Evolutionary conservation across 2,797 vertebrate genomes (phyloP), one percentile per base, ranked within the genome.

Genomic region (Choloepus didactylus): DNA sequence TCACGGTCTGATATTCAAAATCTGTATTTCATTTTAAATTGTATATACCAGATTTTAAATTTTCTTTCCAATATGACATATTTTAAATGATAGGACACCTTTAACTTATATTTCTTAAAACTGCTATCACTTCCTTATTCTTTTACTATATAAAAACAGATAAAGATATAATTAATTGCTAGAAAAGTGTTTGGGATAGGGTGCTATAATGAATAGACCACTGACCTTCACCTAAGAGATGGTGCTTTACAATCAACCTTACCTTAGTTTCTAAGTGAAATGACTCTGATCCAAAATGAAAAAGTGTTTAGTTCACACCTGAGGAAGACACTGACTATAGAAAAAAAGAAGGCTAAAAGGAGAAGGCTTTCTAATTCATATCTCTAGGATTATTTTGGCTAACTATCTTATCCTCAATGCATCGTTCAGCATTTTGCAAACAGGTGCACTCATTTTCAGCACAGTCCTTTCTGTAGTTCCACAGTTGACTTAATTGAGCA

Each of bases 21-120:
- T 98, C 98, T 98, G 98, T 98, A 98, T 98, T 98, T 98, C 98
- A 99, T 98, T 98, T 98, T 98, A 98, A 97, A 98, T 98, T 98
- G 98, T 98, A 98, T 98, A 98, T 98, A 98, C 97, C 93, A 98
- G 98, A 98, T 98, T 98, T 98, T 98, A 98, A 98, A 98, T 98
- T 98, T 98, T 98, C 98, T 98, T 98, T 98, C 97, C 97, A 98
- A 98, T 98, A 98, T 97, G 97, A 98, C 98, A 98, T 97, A 98
- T 98, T 98, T 98, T 98, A 98, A 98, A 98, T 98, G 97, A 98
- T 98, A 98, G 96, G 87, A 98, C 97, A 98, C 97, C 97, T 98
- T 98, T 98, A 98, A 98, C 98, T 98, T 98, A 92, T 98, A 98
- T 98, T 98, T 98, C 97, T 98, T 98, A 97, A 98, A 98, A 98